phyloP scores from a whole-genome alignment of 2,113 vertebrate species.

The Pterocles burchelli region DNA sequence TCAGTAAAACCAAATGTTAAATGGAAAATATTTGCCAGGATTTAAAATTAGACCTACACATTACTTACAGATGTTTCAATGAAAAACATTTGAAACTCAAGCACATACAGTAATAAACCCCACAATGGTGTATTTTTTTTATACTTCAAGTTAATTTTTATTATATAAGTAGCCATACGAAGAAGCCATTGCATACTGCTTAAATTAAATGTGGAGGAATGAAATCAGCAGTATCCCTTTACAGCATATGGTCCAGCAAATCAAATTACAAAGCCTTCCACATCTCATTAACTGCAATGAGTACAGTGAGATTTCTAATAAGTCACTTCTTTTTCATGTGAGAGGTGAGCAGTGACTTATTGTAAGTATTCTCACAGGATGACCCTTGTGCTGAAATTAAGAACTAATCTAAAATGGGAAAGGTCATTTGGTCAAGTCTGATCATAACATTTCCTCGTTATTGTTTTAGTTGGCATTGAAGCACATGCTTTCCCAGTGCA shows the following conservation, averaged over 20 bases:
- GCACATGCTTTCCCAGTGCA: slow-evolving; percentile 76
- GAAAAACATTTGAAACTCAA: slow-evolving; percentile 84
- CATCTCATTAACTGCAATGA: slow-evolving; percentile 88
- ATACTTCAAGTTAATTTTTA: slow-evolving; percentile 89
- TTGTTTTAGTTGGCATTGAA: slow-evolving; percentile 81
- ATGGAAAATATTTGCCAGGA: slow-evolving; percentile 85
- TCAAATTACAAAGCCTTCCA: slow-evolving; percentile 88
- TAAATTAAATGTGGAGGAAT: slow-evolving; percentile 88
- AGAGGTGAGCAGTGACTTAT: slow-evolving; percentile 81
- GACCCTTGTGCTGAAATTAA: slow-evolving; percentile 80
- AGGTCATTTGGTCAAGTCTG: slow-evolving; percentile 83
- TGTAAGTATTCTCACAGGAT: slow-evolving; percentile 79
- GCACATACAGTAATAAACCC: slow-evolving; percentile 91
- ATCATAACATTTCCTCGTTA: slow-evolving; percentile 81
- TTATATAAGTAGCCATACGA: slow-evolving; percentile 87
- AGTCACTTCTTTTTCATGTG: slow-evolving; percentile 82
- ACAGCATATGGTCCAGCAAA: slow-evolving; percentile 85
- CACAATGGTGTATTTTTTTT: slow-evolving; percentile 86
- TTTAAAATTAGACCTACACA: slow-evolving; percentile 86
- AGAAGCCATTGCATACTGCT: slow-evolving; percentile 87
- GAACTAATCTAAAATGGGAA: slow-evolving; percentile 81
- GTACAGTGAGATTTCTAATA: slow-evolving; percentile 84
- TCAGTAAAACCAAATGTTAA: slow-evolving; percentile 83
- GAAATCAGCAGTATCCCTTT: slow-evolving; percentile 85
- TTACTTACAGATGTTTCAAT: slow-evolving; percentile 95